These are phyloP conservation scores for Apus apus DNA, from an alignment of 2,113 vertebrate genomes.

Conservation along the genomic window DNA sequence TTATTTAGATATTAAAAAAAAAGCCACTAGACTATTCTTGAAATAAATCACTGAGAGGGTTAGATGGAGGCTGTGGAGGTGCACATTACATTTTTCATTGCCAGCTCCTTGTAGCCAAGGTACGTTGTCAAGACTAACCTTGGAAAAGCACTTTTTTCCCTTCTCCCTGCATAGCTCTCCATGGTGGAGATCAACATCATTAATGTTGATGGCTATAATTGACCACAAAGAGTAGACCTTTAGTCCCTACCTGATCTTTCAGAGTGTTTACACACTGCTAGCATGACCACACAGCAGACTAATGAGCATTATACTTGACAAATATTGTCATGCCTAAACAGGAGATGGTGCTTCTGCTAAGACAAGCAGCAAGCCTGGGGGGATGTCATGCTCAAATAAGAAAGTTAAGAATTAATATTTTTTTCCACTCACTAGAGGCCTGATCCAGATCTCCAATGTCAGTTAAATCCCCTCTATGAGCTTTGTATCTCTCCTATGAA, in stretches of 20 bases:
- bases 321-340: slow-evolving; percentile 56
- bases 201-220: slow-evolving; percentile 56
- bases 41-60: slow-evolving; percentile 40
- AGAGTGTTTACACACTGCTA: slow-evolving; percentile 15
- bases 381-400: neutral
- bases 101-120: slow-evolving; percentile 8
- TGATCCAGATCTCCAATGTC: neutral
- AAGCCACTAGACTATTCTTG: slow-evolving; percentile 38
- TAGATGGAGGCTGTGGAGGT: slow-evolving; percentile 27
- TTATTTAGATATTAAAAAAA: slow-evolving; percentile 25
- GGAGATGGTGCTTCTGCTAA: slow-evolving; percentile 9
- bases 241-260: slow-evolving; percentile 39
- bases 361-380: slow-evolving; percentile 21
- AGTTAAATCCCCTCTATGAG: neutral
- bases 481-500: neutral
- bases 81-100: neutral
- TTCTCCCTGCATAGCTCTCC: neutral
- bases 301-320: slow-evolving; percentile 54
- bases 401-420: slow-evolving; percentile 34
- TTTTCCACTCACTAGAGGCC: neutral
- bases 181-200: slow-evolving; percentile 37
- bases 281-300: slow-evolving; percentile 51
- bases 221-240: slow-evolving; percentile 58
- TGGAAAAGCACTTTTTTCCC: slow-evolving; percentile 8
- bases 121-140: slow-evolving; percentile 21